A percentile compares a stretch with the other conserved stretches of the same genome.
These are phyloP conservation scores for Rhinichthys klamathensis DNA, from an alignment of 2,113 vertebrate genomes.

Conservation along the genomic window DNA sequence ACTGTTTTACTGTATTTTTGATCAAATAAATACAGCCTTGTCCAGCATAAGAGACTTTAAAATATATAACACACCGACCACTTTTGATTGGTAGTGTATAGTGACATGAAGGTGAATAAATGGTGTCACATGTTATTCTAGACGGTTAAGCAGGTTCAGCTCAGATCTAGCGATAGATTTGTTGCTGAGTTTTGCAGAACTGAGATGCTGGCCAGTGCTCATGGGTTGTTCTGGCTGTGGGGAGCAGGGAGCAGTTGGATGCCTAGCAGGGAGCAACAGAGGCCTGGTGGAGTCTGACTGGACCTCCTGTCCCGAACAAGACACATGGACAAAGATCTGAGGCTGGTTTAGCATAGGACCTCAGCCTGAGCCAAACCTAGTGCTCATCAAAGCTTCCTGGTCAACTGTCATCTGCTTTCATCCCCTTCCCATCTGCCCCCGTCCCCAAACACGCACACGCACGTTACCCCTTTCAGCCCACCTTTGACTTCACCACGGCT, in stretches of 20 bases:
- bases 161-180: conserved; percentile 9
- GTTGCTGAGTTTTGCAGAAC: neutral
- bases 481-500: conserved; percentile 18
- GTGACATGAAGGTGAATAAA: neutral
- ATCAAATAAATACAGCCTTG: neutral
- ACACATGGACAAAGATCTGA: conserved; percentile 51
- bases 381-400: conserved; percentile 54
- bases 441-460: conserved; percentile 9
- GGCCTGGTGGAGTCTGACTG: conserved; percentile 44
- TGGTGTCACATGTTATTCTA: neutral
- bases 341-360: conserved; percentile 47
- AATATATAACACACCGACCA: neutral
- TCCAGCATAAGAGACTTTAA: neutral
- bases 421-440: conserved; percentile 50
- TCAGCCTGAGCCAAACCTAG: conserved; percentile 49
- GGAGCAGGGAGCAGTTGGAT: conserved; percentile 53
- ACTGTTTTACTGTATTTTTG: neutral
- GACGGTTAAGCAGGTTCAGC: neutral
- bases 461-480: conserved; percentile 9
- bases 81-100: neutral
- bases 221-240: conserved; percentile 30
- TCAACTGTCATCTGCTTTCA: conserved; percentile 49
- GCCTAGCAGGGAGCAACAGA: conserved; percentile 32
- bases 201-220: neutral
- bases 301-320: conserved; percentile 49